phyloP scores from a whole-genome alignment of 2,113 vertebrate species.

The Tetraodon nigroviridis region DNA sequence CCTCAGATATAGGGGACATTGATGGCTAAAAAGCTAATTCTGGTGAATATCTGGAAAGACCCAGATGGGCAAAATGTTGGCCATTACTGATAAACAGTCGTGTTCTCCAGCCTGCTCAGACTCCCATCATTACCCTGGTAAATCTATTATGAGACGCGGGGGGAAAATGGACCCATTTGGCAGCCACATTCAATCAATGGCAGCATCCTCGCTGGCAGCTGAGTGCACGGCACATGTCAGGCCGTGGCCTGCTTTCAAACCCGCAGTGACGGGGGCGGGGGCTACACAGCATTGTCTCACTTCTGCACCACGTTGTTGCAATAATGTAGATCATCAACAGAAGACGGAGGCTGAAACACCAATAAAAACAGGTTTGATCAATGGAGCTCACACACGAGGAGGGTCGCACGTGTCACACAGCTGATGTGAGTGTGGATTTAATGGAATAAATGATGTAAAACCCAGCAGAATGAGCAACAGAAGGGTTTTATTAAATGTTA shows the following conservation, averaged over 20 bases:
- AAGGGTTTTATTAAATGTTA: too few relatives aligned
- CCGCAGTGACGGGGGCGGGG: constrained; percentile 14
- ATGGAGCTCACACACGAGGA: too few relatives aligned
- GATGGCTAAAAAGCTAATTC: constrained; percentile 19
- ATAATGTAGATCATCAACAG: too few relatives aligned
- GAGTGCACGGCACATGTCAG: constrained; percentile 47
- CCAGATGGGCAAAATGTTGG: constrained; percentile 32
- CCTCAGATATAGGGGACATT: constrained; percentile 11
- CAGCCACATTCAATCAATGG: constrained; percentile 47
- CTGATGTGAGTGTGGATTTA: too few relatives aligned
- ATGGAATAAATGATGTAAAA: too few relatives aligned
- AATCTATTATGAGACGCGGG: constrained; percentile 46
- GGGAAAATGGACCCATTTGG: constrained; percentile 27
- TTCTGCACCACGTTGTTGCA: constrained; percentile 42
- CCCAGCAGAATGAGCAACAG: too few relatives aligned
- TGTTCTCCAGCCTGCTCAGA: constrained; percentile 32
- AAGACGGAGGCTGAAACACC: too few relatives aligned
- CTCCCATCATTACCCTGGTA: constrained; percentile 40
- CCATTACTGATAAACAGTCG: constrained; percentile 40
- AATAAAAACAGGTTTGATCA: too few relatives aligned
- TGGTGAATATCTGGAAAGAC: constrained; percentile 7
- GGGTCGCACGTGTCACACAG: too few relatives aligned
- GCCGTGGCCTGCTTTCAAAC: constrained; percentile 4
- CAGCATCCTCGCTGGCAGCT: constrained; percentile 38
- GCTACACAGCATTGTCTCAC: constrained; percentile 31